Base-by-base conservation (phyloP, 2,113 vertebrate genomes). In the Chroicocephalus ridibundus region DNA sequence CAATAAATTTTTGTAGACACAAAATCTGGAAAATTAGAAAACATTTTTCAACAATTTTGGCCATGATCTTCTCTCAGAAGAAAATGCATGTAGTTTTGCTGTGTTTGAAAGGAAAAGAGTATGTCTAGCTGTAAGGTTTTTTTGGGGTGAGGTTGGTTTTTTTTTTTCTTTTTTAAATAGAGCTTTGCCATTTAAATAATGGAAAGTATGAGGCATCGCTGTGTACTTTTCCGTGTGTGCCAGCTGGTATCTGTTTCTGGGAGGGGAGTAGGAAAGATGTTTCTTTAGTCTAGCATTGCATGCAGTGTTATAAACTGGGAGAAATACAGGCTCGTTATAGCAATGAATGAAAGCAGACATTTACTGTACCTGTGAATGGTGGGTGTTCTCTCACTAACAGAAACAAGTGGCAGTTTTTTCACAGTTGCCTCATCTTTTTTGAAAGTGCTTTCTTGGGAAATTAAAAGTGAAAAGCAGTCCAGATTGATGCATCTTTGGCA, bases 381-480 rank as follows among this genome's bases (percentile, higher is more conserved):
- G 93, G 88, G 89, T 71, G 65, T 90, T 83, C 72, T 81, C 78
- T 72, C 84, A 2, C 54, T 40, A 17, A 22, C 86, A 93, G 86
- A 58, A 78, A 79, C 77, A 32, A 92, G 80, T 74, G 77, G 27
- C 44, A 36, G 15, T 8, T 5, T 80, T 27, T 66, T 82, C 68
- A 70, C 83, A 1, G 57, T 68, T 66, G n/a, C 75, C 91, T 95
- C 93, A 55, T 72, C 81, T 49, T 38, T 74, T 80, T 17, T 81
- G 58, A 72, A 62, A 96, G 61, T 16, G 70, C 83, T 84, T 87
- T 91, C 90, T 78, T 86, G 85, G 77, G 80, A 92, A 95, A 81
- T 70, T 79, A 91, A 54, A 44, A 96, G 65, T 26, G 64, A 94
- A 93, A 95, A 78, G 57, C 77, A 68, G 80, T 60, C 64, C 49